Evolutionary conservation across 2,888 invertebrate species (phyloP), one percentile per base, ranked within the genome.

Genomic region (Perithous albicinctus): DNA sequence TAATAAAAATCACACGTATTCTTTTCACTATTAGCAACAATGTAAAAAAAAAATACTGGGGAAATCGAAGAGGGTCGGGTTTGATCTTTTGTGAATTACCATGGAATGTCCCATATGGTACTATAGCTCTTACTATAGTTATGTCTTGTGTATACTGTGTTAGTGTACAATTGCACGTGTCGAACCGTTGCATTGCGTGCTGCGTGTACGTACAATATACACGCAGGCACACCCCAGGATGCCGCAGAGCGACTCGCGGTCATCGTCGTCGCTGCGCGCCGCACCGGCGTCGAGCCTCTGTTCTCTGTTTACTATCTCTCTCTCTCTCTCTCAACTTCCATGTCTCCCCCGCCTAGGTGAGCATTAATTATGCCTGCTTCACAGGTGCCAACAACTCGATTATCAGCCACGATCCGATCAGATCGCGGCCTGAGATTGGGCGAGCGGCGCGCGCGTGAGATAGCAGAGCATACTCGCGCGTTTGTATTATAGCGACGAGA

Each of bases 351-450:
- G 70, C 66, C 79, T 82, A 78, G 75, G 72, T 61, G 72, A 78
- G 87, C 89, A 90, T 91, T 91, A 91, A 91, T 91, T 91, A 90
- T 88, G 88, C 86, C 85, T 85, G 88, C 85, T 90, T 90, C 88
- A 89, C 91, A 91, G 91, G 91, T 91, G 91, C 90, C 91, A 91
- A 92, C 91, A 91, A 91, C 88, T 89, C 90, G 91, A 91, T 91
- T 91, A 90, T 91, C 91, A 87, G 90, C 87, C 88, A 87, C 87
- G 90, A 91, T 91, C 88, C 87, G 88, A 89, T 89, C 85, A 76
- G 88, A 90, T 90, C 88, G 87, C 82, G 80, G 85, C 85, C 85
- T 84, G 84, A 89, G 88, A 90, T 89, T 88, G 86, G 75, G 76
- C 77, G 64, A 79, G 80, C 84, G 84, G 78, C 77, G 79, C 84